phyloP scores from a whole-genome alignment of 2,113 vertebrate genomes.

The Psammodynastes pulverulentus region DNA sequence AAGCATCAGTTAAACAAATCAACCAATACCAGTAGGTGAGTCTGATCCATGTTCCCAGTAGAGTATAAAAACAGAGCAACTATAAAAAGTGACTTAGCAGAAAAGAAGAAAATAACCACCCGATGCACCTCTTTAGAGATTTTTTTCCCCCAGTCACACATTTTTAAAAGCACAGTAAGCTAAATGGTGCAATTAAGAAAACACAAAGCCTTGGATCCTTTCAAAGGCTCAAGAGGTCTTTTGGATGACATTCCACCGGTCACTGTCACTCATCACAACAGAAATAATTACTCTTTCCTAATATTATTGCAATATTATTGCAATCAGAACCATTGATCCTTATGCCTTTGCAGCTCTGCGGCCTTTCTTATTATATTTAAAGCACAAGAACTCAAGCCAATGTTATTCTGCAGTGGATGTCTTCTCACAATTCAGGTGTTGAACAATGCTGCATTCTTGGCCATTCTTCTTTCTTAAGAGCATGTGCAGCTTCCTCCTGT shows the following conservation, averaged over 20 bases:
- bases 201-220: not conserved
- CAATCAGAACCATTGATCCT: not conserved
- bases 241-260: not conserved
- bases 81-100: not conserved
- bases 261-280: not conserved
- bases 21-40: not conserved
- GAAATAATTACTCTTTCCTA: not conserved
- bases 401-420: slow-evolving; percentile 52
- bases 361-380: slow-evolving; percentile 49
- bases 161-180: not conserved
- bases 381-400: slow-evolving; percentile 66
- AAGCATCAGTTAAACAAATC: not conserved
- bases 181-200: slow-evolving; percentile 1
- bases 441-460: slow-evolving; percentile 47
- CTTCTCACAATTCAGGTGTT: slow-evolving; percentile 32
- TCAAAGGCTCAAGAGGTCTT: not conserved
- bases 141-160: not conserved
- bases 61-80: not conserved
- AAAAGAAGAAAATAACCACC: not conserved
- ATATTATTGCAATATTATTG: not conserved
- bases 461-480: slow-evolving; percentile 81
- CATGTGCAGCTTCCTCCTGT: slow-evolving; percentile 82
- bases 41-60: not conserved
- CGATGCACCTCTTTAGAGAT: not conserved
- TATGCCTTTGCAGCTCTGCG: slow-evolving; percentile 26